Percentiles rank a stretch among this genome's conserved stretches.
Conservation (phyloP, 2,888 invertebrate genomes). For the Thereva nobilitata region DNA sequence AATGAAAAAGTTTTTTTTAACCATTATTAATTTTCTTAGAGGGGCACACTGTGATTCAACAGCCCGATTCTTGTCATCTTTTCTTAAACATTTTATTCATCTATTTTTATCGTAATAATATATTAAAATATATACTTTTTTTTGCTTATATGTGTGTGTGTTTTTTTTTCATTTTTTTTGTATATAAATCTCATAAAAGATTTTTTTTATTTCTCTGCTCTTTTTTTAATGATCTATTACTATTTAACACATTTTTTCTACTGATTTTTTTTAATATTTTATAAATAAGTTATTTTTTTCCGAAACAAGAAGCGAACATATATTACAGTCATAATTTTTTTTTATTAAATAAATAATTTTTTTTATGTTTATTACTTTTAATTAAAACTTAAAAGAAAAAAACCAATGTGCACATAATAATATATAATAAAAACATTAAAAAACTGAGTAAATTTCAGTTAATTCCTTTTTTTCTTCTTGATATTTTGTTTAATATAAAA, state of each 20-base stretch:
- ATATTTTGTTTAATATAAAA: constrained; percentile 16
- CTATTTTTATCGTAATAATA: constrained; percentile 17
- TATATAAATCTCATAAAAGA: constrained; percentile 9
- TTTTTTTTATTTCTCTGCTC: constrained; percentile 4
- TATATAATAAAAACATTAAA: neutral
- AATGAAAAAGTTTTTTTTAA: constrained; percentile 3
- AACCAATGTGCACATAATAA: constrained; percentile 18
- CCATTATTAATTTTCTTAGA: constrained; percentile 21
- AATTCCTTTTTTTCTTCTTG: neutral
- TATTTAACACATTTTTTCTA: neutral
- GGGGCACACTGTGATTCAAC: constrained; percentile 44
- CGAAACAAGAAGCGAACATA: constrained; percentile 16
- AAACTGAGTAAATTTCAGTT: constrained; percentile 8
- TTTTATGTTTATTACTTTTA: constrained; percentile 23
- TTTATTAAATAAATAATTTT: constrained; percentile 7
- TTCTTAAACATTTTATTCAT: constrained; percentile 30
- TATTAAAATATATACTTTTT: constrained; percentile 34
- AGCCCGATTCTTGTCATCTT: constrained; percentile 41
- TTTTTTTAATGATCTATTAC: constrained; percentile 1
- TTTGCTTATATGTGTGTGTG: constrained; percentile 34
- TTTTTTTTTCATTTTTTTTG: constrained; percentile 27
- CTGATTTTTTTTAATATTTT: constrained; percentile 23
- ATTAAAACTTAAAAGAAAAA: constrained; percentile 35
- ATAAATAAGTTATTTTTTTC: constrained; percentile 1
- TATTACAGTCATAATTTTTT: constrained; percentile 11